Percentiles rank a stretch among this genome's conserved stretches.
These are phyloP conservation scores for Leptura quadrifasciata DNA, from an alignment of 2,888 invertebrate species.

Conservation along the genomic window DNA sequence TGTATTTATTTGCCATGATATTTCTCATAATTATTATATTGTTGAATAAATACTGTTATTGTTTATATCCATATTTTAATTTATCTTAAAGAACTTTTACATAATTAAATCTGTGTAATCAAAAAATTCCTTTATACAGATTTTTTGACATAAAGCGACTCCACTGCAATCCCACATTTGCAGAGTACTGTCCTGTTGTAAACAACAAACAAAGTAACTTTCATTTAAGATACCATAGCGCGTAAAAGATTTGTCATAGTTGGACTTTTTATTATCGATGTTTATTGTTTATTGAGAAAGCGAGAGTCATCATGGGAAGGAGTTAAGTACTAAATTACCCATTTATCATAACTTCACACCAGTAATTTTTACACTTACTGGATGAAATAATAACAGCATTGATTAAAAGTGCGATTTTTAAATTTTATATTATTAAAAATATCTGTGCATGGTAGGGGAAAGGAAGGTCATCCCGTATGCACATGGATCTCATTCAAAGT, in stretches of 20 bases:
- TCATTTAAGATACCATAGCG: background rate
- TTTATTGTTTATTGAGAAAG: background rate
- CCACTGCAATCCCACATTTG: too few species aligned
- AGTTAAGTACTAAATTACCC: background rate
- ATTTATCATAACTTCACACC: background rate
- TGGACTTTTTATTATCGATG: background rate
- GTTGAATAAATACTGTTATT: too few species aligned
- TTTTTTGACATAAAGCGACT: too few species aligned
- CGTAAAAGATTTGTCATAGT: slow-evolving; percentile 4
- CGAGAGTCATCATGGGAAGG: background rate
- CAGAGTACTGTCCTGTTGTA: background rate
- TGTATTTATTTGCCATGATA: too few species aligned
- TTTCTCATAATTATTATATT: too few species aligned
- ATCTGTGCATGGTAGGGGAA: slow-evolving; percentile 39
- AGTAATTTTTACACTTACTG: slow-evolving; percentile 1
- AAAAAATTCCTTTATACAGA: too few species aligned
- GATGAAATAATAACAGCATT: slow-evolving; percentile 1
- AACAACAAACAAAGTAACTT: background rate
- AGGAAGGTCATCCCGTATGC: slow-evolving; percentile 49
- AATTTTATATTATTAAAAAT: slow-evolving; percentile 18
- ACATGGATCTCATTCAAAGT: slow-evolving; percentile 31
- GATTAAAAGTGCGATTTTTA: slow-evolving; percentile 9
- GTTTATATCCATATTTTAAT: too few species aligned
- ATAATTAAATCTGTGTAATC: too few species aligned
- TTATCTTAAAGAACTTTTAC: too few species aligned